These are phyloP conservation scores for Brachymystax lenok DNA, from an alignment of 2,797 vertebrate genomes.

Conservation along the genomic window DNA sequence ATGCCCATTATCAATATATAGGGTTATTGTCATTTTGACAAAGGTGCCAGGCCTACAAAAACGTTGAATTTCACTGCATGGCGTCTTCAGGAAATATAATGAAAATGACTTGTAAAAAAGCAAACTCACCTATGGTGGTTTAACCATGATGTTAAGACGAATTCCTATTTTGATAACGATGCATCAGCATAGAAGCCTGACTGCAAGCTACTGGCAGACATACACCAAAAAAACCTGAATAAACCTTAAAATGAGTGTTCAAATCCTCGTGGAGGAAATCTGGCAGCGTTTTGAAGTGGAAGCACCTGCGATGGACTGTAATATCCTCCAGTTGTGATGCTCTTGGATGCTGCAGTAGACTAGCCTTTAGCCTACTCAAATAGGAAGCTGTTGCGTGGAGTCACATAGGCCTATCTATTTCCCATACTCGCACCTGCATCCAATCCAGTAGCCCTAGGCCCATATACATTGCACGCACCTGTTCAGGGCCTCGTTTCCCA, in stretches of 20 bases:
- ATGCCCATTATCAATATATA: background rate
- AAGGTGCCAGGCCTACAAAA: conserved; percentile 2
- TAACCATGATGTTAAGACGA: conserved; percentile 10
- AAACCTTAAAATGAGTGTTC: background rate
- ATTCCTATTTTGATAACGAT: conserved; percentile 18
- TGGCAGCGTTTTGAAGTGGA: conserved; percentile 24
- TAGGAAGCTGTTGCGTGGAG: conserved; percentile 22
- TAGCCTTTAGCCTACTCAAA: background rate
- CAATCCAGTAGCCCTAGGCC: background rate
- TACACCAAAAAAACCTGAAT: background rate
- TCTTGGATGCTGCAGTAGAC: background rate
- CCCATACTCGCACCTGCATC: background rate
- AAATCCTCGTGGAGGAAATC: background rate
- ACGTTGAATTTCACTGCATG: background rate
- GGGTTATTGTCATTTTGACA: conserved; percentile 14
- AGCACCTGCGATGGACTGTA: conserved; percentile 50
- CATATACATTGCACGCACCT: background rate
- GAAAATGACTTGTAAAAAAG: background rate
- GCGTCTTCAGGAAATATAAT: background rate
- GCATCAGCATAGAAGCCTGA: background rate
- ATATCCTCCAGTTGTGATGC: conserved; percentile 25
- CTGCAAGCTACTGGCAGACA: background rate
- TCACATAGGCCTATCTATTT: background rate
- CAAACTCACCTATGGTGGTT: background rate
- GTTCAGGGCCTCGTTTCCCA: background rate